Conservation (phyloP, 2,888 invertebrate genomes). For the Hypena proboscidalis region DNA sequence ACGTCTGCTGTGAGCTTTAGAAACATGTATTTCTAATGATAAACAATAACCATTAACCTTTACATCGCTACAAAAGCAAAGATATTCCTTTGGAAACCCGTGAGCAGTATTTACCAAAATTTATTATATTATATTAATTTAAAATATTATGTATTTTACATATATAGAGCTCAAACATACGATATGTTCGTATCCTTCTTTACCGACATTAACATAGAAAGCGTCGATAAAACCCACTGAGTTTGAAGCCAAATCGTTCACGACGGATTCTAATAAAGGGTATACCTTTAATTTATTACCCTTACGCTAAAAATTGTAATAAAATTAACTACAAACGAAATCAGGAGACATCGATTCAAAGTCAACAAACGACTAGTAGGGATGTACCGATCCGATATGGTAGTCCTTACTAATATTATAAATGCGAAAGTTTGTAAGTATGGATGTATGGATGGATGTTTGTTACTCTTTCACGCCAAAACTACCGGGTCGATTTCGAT, state of each 20-base stretch:
- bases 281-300: too few species aligned
- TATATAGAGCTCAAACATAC: background rate
- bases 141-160: too few species aligned
- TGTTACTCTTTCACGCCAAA: too few species aligned
- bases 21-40: conserved; percentile 3
- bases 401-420: too few species aligned
- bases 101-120: conserved; percentile 6
- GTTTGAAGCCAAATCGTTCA: conserved; percentile 32
- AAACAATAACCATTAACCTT: conserved; percentile 5
- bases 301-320: conserved; percentile 24
- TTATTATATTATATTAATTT: too few species aligned
- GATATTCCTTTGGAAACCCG: conserved; percentile 11
- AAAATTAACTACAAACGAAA: conserved; percentile 32
- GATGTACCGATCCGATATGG: too few species aligned
- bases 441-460: too few species aligned
- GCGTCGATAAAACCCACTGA: conserved; percentile 25
- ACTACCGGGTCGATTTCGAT: too few species aligned
- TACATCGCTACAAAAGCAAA: background rate
- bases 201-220: conserved; percentile 21
- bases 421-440: too few species aligned
- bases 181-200: background rate
- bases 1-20: too few species aligned
- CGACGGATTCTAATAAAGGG: conserved; percentile 35
- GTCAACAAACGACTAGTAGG: conserved; percentile 37
- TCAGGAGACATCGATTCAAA: conserved; percentile 19